These are phyloP conservation scores for Callipepla californica DNA, from an alignment of 2,113 vertebrate species.

Conservation along the genomic window DNA sequence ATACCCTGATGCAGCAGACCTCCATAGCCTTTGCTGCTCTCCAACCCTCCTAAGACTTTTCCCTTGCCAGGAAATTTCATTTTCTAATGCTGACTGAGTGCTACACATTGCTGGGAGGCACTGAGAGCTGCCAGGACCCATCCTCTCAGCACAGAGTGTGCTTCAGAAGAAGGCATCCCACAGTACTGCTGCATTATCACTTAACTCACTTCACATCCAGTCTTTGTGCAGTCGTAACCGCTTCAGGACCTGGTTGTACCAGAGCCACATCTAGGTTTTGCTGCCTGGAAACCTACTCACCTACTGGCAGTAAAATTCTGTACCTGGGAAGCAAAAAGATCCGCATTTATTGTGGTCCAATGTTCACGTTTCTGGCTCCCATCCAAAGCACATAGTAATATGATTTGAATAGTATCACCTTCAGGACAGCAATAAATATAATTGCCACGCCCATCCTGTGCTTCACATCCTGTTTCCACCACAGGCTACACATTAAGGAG, in stretches of 20 bases:
- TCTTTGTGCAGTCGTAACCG: rapidly evolving
- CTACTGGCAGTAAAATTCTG: not conserved
- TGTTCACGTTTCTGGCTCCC: slow-evolving; percentile 7
- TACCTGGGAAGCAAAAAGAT: not conserved
- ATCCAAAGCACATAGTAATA: not conserved
- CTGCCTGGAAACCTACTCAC: not conserved
- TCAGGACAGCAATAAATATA: not conserved
- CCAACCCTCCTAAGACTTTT: not conserved
- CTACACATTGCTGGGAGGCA: not conserved
- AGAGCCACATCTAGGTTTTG: not conserved
- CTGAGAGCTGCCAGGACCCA: rapidly evolving
- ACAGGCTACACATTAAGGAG: not conserved
- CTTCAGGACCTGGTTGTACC: not conserved
- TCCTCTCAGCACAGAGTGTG: rapidly evolving
- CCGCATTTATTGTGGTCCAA: not conserved
- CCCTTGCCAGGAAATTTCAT: not conserved
- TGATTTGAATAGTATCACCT: not conserved
- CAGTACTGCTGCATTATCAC: not conserved
- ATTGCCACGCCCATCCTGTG: slow-evolving; percentile 65
- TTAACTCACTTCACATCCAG: rapidly evolving
- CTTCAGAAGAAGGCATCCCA: not conserved
- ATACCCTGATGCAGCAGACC: not conserved
- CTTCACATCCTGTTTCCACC: slow-evolving; percentile 72
- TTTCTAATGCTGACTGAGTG: not conserved
- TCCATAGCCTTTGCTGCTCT: not conserved